A percentile compares a stretch with the other conserved stretches of the same genome.
phyloP scores from a whole-genome alignment of 2,113 vertebrate species.

The Athene cunicularia region DNA sequence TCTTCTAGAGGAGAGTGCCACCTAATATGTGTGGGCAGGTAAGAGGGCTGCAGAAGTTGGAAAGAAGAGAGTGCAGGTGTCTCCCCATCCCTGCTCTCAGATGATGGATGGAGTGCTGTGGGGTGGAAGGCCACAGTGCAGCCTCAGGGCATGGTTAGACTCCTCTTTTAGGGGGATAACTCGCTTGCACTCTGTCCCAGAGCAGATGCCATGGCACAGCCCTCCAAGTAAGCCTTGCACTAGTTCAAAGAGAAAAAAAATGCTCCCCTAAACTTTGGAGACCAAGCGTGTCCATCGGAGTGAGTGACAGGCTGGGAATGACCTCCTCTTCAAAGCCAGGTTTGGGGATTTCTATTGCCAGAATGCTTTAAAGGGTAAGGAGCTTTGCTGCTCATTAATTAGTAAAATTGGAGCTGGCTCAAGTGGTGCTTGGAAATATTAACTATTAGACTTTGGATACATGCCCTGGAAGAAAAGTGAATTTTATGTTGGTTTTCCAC shows the following conservation, averaged over 20 bases:
- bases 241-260: not conserved
- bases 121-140: not conserved
- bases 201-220: not conserved
- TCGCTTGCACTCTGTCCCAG: not conserved
- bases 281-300: accelerated
- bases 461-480: not conserved
- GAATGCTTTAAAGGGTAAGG: not conserved
- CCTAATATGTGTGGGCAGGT: not conserved
- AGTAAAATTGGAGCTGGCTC: conserved; percentile 35
- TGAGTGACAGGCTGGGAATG: not conserved
- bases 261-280: not conserved
- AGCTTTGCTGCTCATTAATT: not conserved
- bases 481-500: not conserved
- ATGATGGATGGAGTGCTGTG: not conserved
- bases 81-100: not conserved
- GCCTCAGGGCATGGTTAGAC: not conserved
- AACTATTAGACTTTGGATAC: conserved; percentile 19
- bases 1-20: not conserved
- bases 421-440: conserved; percentile 32
- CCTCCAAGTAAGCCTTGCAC: not conserved
- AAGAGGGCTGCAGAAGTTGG: not conserved
- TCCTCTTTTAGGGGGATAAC: not conserved
- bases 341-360: not conserved
- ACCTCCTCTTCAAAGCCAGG: not conserved
- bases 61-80: not conserved